phyloP scores from a whole-genome alignment of 64 coral and sea anemone species.

The Hydrozoanthus tunicans region DNA sequence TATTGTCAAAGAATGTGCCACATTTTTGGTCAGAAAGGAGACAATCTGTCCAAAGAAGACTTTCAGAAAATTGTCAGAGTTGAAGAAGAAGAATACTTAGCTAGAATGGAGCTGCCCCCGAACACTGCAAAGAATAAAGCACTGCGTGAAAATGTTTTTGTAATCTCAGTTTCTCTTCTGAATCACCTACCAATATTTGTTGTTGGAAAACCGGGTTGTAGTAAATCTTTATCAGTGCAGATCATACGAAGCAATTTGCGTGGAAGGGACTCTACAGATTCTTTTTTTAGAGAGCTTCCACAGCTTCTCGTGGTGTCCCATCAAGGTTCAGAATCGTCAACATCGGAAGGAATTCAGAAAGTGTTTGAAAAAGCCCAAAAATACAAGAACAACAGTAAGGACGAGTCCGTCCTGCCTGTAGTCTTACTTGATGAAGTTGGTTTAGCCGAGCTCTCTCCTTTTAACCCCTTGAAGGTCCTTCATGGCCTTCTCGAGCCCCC shows the following conservation, averaged over 20 bases:
- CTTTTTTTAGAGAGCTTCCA: slow-evolving; percentile 74
- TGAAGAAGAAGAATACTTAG: slow-evolving; percentile 75
- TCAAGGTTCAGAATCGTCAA: slow-evolving; percentile 92
- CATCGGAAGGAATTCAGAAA: slow-evolving; percentile 82
- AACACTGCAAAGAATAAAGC: slow-evolving; percentile 67
- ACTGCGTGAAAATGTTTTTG: slow-evolving; percentile 69
- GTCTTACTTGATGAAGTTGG: slow-evolving; percentile 93
- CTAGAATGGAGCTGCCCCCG: slow-evolving; percentile 63
- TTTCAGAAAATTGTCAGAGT: slow-evolving; percentile 62
- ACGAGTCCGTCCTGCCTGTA: slow-evolving; percentile 79
- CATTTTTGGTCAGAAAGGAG: slow-evolving; percentile 29
- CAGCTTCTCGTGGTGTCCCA: slow-evolving; percentile 81
- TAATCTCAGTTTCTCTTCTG: slow-evolving; percentile 63
- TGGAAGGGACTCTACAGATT: slow-evolving; percentile 74
- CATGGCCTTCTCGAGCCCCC: slow-evolving; percentile 82
- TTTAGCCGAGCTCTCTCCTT: slow-evolving; percentile 77
- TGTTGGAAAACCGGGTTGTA: slow-evolving; percentile 90
- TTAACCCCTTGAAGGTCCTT: slow-evolving; percentile 85
- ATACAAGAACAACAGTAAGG: slow-evolving; percentile 66
- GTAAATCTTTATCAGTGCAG: slow-evolving; percentile 92
- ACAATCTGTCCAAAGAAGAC: slow-evolving; percentile 59
- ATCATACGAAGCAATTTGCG: slow-evolving; percentile 77
- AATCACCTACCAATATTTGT: slow-evolving; percentile 69
- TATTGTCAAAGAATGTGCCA: slow-evolving; percentile 33
- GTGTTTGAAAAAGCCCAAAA: slow-evolving; percentile 81